These are phyloP conservation scores for Semicossyphus pulcher DNA, from an alignment of 2,113 vertebrate species.

Conservation along the genomic window DNA sequence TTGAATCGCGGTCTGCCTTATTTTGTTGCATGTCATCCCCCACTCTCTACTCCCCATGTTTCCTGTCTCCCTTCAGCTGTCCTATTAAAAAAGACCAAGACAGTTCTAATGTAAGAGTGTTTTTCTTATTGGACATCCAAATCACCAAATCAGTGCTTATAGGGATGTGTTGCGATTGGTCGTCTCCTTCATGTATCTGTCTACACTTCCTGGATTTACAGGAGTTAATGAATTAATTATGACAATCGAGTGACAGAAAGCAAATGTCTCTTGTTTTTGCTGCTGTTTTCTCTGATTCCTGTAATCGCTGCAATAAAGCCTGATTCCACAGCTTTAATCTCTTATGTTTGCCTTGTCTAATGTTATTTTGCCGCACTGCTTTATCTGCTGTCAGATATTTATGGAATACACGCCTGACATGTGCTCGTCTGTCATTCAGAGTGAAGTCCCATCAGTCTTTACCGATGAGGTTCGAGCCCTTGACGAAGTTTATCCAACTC, in stretches of 20 bases:
- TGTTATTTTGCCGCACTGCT: constrained; percentile 10
- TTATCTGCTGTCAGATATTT: constrained; percentile 47
- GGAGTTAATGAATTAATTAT: constrained; percentile 4
- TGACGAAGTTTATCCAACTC: constrained; percentile 27
- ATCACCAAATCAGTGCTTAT: constrained; percentile 4
- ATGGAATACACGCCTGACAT: constrained; percentile 37
- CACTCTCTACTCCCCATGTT: too few relatives aligned
- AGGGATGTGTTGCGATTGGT: constrained; percentile 1
- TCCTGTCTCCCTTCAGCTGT: too few relatives aligned
- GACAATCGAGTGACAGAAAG: not conserved
- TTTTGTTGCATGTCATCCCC: too few relatives aligned
- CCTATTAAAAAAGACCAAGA: too few relatives aligned
- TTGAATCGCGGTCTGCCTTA: too few relatives aligned
- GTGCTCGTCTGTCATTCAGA: constrained; percentile 31
- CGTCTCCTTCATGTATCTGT: not conserved
- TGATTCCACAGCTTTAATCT: constrained; percentile 41
- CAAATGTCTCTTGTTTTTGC: constrained; percentile 2
- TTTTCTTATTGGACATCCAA: constrained; percentile 27
- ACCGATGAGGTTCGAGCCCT: not conserved
- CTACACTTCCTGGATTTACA: not conserved
- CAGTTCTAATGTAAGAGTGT: not conserved
- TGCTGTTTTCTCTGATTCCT: constrained; percentile 31
- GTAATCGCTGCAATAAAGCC: constrained; percentile 32
- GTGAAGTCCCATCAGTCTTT: constrained; percentile 24
- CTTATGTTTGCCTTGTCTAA: constrained; percentile 13